A percentile compares a stretch with the other conserved stretches of the same genome.
These are phyloP conservation scores for Panopea generosa DNA, from an alignment of 2,888 invertebrate species.

Conservation along the genomic window DNA sequence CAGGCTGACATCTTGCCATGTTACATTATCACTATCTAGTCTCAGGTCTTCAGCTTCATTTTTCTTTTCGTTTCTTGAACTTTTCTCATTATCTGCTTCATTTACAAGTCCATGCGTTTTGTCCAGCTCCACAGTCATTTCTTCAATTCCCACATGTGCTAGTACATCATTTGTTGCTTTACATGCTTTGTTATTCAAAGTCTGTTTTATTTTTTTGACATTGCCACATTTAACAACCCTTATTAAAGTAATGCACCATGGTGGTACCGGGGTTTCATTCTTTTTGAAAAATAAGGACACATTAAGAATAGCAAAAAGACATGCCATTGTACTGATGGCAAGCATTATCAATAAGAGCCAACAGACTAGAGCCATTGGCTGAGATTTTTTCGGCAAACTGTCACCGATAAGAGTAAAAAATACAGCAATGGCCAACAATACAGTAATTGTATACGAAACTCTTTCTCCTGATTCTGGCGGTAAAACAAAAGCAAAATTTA, in stretches of 20 bases:
- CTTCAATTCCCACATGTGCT: no score
- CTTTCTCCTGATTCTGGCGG: constrained; percentile 61
- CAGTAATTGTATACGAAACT: constrained; percentile 55
- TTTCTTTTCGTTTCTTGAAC: no score
- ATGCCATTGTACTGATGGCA: constrained; percentile 34
- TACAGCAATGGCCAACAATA: constrained; percentile 58
- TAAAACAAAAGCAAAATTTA: constrained; percentile 51
- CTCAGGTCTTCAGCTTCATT: no score
- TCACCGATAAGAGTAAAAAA: constrained; percentile 61
- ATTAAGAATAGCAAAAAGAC: background rate
- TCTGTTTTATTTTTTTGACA: no score
- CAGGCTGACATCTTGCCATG: no score
- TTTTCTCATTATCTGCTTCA: no score
- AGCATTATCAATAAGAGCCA: constrained; percentile 50
- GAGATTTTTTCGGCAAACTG: constrained; percentile 53
- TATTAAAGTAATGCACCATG: background rate
- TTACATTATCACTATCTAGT: no score
- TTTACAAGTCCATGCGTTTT: no score
- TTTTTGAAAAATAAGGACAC: background rate
- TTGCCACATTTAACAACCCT: background rate
- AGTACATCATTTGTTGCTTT: no score
- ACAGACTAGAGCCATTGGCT: constrained; percentile 53
- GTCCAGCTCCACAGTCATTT: no score
- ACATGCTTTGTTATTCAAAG: no score
- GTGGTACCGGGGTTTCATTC: background rate